phyloP scores from a whole-genome alignment of 1,140 invertebrate genomes.

The Lerema accius region DNA sequence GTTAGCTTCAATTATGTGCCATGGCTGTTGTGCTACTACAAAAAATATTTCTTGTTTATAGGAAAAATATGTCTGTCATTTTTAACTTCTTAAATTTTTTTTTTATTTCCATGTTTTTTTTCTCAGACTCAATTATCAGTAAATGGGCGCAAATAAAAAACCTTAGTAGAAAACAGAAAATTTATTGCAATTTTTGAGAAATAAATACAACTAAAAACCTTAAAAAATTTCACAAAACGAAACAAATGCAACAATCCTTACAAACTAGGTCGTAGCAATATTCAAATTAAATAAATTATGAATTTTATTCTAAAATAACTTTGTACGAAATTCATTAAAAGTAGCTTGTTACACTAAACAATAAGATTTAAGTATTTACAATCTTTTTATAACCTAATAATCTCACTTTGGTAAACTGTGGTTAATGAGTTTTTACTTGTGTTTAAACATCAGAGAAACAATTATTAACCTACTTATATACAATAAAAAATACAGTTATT shows the following conservation, averaged over 20 bases:
- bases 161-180: conserved; percentile 67
- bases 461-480: conserved; percentile 24
- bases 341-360: conserved; percentile 32
- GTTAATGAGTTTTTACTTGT: conserved; percentile 59
- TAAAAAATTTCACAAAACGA: conserved; percentile 69
- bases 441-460: conserved; percentile 21
- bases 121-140: no score
- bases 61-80: no score
- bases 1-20: no score
- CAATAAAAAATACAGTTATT: conserved; percentile 13
- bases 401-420: conserved; percentile 84
- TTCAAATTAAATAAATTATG: conserved; percentile 69
- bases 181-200: conserved; percentile 69
- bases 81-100: no score
- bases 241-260: conserved; percentile 77
- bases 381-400: conserved; percentile 69
- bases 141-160: conserved; percentile 45
- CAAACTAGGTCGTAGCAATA: conserved; percentile 48
- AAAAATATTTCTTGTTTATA: no score
- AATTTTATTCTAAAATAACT: conserved; percentile 71
- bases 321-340: conserved; percentile 68
- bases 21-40: no score
- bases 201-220: conserved; percentile 75
- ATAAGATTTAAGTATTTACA: conserved; percentile 50
- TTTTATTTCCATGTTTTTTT: no score